Conservation (phyloP, 2,888 invertebrate species). For the Leptodirus hochenwartii region DNA sequence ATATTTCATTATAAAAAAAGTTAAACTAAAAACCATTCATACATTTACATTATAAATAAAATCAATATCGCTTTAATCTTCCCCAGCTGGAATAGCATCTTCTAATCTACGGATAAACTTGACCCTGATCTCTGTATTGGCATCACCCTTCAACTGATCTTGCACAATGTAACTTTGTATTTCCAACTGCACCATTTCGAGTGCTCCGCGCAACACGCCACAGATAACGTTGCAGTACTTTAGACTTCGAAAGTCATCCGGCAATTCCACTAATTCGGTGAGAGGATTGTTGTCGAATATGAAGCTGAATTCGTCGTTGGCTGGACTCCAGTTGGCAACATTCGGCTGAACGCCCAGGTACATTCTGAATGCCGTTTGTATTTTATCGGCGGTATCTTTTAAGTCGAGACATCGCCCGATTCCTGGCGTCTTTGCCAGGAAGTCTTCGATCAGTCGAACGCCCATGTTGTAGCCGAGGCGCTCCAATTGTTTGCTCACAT, state of each 20-base stretch:
- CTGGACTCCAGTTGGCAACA: slow-evolving; percentile 85
- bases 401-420: slow-evolving; percentile 86
- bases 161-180: slow-evolving; percentile 85
- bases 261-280: slow-evolving; percentile 93
- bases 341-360: slow-evolving; percentile 86
- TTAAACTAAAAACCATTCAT: slow-evolving; percentile 1
- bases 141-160: slow-evolving; percentile 89
- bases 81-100: slow-evolving; percentile 96
- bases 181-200: slow-evolving; percentile 98
- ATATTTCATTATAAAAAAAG: no score
- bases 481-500: slow-evolving; percentile 93
- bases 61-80: slow-evolving; percentile 52
- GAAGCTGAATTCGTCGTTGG: slow-evolving; percentile 92
- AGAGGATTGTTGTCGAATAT: slow-evolving; percentile 90
- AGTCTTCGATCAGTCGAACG: slow-evolving; percentile 92
- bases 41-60: slow-evolving; percentile 5
- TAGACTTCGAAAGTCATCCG: slow-evolving; percentile 60
- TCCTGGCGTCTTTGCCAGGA: slow-evolving; percentile 78
- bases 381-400: slow-evolving; percentile 91
- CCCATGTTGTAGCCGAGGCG: slow-evolving; percentile 98
- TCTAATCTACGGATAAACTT: slow-evolving; percentile 90
- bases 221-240: slow-evolving; percentile 88
- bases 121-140: slow-evolving; percentile 81
- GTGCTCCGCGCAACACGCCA: slow-evolving; percentile 80
- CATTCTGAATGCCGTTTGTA: slow-evolving; percentile 64